Base-by-base conservation (phyloP, 2,797 vertebrate species). In the Lutjanus argentimaculatus region DNA sequence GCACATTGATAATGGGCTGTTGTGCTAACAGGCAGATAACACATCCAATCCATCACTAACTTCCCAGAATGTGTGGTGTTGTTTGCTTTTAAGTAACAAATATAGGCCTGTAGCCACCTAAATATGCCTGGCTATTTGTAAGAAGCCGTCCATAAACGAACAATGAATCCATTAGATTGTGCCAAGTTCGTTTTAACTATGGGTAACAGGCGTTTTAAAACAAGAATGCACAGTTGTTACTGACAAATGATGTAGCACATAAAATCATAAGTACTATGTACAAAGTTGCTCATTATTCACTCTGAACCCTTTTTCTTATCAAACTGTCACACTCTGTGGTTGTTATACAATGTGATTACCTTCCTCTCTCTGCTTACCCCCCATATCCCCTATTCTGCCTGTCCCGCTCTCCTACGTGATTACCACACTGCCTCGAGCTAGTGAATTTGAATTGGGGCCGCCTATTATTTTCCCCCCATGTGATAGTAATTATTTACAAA, bases 401-500 rank as follows among this genome's bases (percentile, higher is more conserved):
- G 87, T 88, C 90, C 91, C 63, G 52, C 81, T 89, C 91, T 89
- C 89, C 90, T 86, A 91, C 90, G 56, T 95, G 93, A 95, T 95
- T 95, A 94, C 94, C 91, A 88, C 92, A 94, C 79, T 46, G 94
- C 95, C 96, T 91, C 82, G 19, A 95, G 95, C 93, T 79, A 93
- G 83, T 92, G 92, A 94, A 95, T 96, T 94, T 93, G 90, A 95
- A 95, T 94, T 92, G 89, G 89, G 93, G 88, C 90, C 84, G 71
- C 91, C 93, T 94, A 93, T 95, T 95, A 94, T 94, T 93, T 91
- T 78, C 87, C 90, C 91, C 88, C 90, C 94, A 95, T 93, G 92
- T 95, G 95, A 96, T 93, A 96, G 93, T 95, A 95, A 96, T 96
- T 95, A 96, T 95, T 95, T 95, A 95, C 93, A 94, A 95, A 95